phyloP scores from a whole-genome alignment of 2,113 vertebrate species.

The Leptodactylus fuscus region DNA sequence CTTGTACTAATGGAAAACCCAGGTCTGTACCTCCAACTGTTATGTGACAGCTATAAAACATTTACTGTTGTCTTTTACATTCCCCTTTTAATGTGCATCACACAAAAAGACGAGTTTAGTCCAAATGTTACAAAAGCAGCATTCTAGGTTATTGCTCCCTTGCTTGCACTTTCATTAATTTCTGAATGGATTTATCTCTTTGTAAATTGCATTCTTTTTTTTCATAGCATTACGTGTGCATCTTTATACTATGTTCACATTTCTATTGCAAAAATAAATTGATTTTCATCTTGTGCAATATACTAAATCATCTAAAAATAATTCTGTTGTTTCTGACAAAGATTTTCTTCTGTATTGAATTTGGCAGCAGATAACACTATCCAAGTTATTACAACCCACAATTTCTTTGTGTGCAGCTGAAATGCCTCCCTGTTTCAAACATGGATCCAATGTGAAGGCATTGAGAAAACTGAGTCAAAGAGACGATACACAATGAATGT shows the following conservation, averaged over 20 bases:
- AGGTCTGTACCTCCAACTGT: neutral
- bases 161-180: constrained; percentile 5
- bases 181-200: neutral
- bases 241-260: constrained; percentile 1
- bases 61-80: neutral
- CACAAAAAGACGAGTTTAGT: neutral
- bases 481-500: neutral
- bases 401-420: neutral
- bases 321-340: neutral
- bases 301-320: neutral
- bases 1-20: neutral
- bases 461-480: neutral
- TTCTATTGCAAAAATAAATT: neutral
- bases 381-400: neutral
- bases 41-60: neutral
- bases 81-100: neutral
- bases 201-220: neutral
- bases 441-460: neutral
- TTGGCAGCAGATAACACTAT: neutral
- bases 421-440: neutral
- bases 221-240: neutral
- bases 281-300: constrained; percentile 8
- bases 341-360: neutral
- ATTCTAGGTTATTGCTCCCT: neutral
- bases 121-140: constrained; percentile 7